Conservation (phyloP, 1,140 invertebrate species). For the Hycleus cichorii region DNA sequence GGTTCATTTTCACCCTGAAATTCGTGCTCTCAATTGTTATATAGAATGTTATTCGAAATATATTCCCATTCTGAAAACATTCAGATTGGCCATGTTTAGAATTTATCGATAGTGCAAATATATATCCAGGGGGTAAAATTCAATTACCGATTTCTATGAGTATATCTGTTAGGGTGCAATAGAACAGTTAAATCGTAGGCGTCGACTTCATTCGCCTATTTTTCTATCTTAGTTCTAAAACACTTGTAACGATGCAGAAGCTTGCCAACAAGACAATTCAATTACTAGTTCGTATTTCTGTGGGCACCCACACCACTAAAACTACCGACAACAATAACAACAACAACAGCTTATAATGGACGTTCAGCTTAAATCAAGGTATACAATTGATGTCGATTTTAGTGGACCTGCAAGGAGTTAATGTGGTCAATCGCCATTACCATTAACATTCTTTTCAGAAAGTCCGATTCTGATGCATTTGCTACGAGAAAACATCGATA, state of each 20-base stretch:
- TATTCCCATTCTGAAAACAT: not conserved
- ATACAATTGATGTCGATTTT: constrained; percentile 8
- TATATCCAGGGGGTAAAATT: constrained; percentile 35
- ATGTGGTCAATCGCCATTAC: constrained; percentile 11
- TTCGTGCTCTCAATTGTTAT: too few relatives aligned
- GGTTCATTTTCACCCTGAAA: too few relatives aligned
- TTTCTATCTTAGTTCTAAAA: constrained; percentile 5
- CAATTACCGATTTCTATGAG: constrained; percentile 38
- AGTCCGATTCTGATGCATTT: not conserved
- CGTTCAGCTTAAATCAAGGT: constrained; percentile 18
- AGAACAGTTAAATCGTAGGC: constrained; percentile 34
- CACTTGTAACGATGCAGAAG: constrained; percentile 19
- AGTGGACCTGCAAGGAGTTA: constrained; percentile 10
- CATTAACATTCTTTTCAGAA: not conserved
- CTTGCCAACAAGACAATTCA: constrained; percentile 41
- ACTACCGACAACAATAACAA: not conserved
- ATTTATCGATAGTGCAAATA: constrained; percentile 21
- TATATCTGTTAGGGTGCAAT: constrained; percentile 22
- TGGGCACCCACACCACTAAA: constrained; percentile 22
- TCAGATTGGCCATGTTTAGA: constrained; percentile 21
- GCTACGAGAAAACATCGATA: not conserved
- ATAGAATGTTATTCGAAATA: too few relatives aligned
- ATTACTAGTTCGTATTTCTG: constrained; percentile 36
- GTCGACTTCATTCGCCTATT: constrained; percentile 23
- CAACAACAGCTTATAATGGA: constrained; percentile 5